Evolutionary conservation across 2,113 vertebrate genomes (phyloP).

Genomic region (Leptosomus discolor): DNA sequence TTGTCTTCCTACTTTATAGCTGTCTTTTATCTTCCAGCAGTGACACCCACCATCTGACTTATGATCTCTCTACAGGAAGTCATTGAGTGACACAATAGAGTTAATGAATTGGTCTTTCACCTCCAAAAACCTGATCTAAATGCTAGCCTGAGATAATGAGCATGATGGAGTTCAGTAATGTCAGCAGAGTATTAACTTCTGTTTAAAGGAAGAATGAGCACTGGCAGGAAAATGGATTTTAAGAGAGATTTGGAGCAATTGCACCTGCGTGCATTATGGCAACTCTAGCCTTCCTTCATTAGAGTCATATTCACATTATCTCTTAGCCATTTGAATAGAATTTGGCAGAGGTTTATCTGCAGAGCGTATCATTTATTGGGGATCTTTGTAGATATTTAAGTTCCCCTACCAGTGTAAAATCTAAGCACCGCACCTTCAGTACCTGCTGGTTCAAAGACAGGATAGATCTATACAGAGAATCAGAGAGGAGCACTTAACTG

Average conservation of each 20-base stretch:
- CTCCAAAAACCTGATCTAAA: constrained; percentile 68
- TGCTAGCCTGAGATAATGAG: constrained; percentile 64
- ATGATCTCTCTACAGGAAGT: constrained; percentile 58
- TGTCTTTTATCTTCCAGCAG: constrained; percentile 50
- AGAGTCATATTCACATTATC: constrained; percentile 67
- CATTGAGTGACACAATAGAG: constrained; percentile 66
- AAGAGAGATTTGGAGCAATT: constrained; percentile 70
- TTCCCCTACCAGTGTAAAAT: background rate
- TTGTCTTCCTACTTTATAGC: constrained; percentile 61
- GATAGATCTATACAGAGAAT: background rate
- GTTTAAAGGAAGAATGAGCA: constrained; percentile 63
- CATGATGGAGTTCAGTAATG: constrained; percentile 66
- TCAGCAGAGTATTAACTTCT: constrained; percentile 69
- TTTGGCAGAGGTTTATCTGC: constrained; percentile 56
- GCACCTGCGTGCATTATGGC: constrained; percentile 67
- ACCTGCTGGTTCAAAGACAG: background rate
- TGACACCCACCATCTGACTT: constrained; percentile 59
- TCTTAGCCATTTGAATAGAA: constrained; percentile 55
- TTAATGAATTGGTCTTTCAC: constrained; percentile 71
- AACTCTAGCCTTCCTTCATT: constrained; percentile 68
- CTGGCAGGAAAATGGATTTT: constrained; percentile 70
- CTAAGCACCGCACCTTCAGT: background rate
- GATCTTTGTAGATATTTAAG: constrained; percentile 12
- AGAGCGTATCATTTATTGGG: background rate
- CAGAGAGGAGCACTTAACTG: background rate